Evolutionary conservation across 2,113 vertebrate species (phyloP).

Genomic region (Tachysurus fulvidraco): DNA sequence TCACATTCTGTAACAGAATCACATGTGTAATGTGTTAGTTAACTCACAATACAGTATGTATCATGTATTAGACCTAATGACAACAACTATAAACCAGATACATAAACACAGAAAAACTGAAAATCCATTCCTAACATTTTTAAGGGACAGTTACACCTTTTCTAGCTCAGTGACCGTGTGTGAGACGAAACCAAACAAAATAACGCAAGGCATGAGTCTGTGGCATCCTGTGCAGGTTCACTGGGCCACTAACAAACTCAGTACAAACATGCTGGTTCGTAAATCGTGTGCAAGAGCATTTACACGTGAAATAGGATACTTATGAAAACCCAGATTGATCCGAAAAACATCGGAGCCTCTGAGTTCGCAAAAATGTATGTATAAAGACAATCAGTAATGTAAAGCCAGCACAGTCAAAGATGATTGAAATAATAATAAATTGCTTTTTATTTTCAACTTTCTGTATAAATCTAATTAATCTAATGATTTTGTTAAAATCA

Average conservation of each 20-base stretch:
- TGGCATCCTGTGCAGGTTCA: neutral
- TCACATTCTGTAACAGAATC: neutral
- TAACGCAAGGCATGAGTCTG: neutral
- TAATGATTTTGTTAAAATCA: neutral
- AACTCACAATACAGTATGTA: neutral
- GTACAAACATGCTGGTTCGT: neutral
- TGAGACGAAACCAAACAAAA: neutral
- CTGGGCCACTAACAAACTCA: neutral
- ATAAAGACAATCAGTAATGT: neutral
- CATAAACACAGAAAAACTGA: neutral
- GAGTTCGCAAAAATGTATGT: neutral
- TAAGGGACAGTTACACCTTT: neutral
- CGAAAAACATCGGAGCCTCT: neutral
- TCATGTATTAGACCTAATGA: neutral
- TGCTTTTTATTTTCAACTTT: neutral
- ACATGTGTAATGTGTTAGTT: neutral
- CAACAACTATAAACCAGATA: neutral
- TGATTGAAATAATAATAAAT: neutral
- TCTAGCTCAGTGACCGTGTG: neutral
- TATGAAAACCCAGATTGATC: neutral
- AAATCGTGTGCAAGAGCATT: neutral
- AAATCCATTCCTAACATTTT: neutral
- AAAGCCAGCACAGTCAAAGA: neutral
- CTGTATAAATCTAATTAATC: neutral
- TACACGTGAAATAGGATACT: neutral